phyloP scores from a whole-genome alignment of 1,140 invertebrate species.

The Panulirus ornatus region DNA sequence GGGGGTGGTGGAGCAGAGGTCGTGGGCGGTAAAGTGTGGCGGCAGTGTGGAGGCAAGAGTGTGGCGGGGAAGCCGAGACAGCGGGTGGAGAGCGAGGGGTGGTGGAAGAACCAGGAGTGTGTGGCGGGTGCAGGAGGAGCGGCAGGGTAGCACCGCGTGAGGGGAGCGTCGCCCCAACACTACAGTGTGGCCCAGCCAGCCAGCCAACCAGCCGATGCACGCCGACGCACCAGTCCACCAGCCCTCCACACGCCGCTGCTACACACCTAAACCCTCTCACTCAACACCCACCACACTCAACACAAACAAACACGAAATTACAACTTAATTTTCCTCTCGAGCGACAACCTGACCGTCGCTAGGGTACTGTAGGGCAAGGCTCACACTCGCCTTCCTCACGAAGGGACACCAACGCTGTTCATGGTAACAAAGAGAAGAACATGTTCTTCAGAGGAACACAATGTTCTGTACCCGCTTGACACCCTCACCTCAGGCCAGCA shows the following conservation, averaged over 20 bases:
- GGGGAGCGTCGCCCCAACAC: slow-evolving; percentile 70
- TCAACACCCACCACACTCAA: neutral
- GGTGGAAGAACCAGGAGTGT: slow-evolving; percentile 26
- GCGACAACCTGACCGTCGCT: neutral
- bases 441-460: too few species aligned
- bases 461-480: too few species aligned
- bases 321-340: neutral
- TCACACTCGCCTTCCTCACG: neutral
- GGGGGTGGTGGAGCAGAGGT: neutral
- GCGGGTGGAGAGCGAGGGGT: neutral
- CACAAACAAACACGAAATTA: neutral
- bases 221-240: slow-evolving; percentile 39
- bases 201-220: slow-evolving; percentile 31
- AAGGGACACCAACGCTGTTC: neutral
- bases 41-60: neutral
- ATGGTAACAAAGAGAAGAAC: too few species aligned
- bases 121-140: neutral
- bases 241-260: neutral
- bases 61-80: neutral
- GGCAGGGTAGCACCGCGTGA: slow-evolving; percentile 55
- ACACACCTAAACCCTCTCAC: slow-evolving; percentile 16
- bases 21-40: neutral
- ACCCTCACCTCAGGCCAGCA: neutral
- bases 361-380: neutral
- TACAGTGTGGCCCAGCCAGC: neutral